These are phyloP conservation scores for Mionectes olivaceus DNA, from an alignment of 2,797 vertebrate species.

Conservation along the genomic window DNA sequence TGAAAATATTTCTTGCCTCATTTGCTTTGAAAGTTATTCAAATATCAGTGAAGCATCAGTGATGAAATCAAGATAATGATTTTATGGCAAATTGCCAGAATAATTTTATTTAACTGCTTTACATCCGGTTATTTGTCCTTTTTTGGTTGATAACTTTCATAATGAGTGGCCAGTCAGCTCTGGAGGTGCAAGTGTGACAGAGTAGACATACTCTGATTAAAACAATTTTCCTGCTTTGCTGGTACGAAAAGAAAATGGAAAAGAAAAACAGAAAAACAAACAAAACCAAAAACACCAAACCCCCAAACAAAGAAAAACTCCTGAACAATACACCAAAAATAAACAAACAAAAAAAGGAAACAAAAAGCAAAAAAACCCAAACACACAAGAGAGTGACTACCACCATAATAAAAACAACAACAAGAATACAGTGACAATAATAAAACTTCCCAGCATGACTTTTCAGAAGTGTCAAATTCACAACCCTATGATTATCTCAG, in stretches of 20 bases:
- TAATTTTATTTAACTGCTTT: constrained; percentile 22
- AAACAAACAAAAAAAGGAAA: neutral
- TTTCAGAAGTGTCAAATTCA: neutral
- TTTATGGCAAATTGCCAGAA: constrained; percentile 28
- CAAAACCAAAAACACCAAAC: fast-evolving
- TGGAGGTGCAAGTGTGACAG: neutral
- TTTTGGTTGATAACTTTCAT: neutral
- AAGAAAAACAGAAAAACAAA: no score
- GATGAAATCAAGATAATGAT: neutral
- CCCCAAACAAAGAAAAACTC: fast-evolving
- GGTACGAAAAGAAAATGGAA: neutral
- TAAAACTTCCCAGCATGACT: neutral
- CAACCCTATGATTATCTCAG: neutral
- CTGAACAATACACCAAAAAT: neutral
- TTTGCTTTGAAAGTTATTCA: constrained; percentile 13
- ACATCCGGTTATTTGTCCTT: neutral
- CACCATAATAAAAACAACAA: no score
- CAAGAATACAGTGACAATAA: no score
- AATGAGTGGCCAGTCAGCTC: neutral
- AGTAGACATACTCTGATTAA: neutral
- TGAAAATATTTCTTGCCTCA: constrained; percentile 32
- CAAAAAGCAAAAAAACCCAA: neutral
- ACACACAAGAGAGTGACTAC: neutral
- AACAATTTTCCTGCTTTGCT: neutral
- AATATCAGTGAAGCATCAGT: neutral